phyloP scores from a whole-genome alignment of 2,888 invertebrate genomes.

The Neoitamus cyanurus region DNA sequence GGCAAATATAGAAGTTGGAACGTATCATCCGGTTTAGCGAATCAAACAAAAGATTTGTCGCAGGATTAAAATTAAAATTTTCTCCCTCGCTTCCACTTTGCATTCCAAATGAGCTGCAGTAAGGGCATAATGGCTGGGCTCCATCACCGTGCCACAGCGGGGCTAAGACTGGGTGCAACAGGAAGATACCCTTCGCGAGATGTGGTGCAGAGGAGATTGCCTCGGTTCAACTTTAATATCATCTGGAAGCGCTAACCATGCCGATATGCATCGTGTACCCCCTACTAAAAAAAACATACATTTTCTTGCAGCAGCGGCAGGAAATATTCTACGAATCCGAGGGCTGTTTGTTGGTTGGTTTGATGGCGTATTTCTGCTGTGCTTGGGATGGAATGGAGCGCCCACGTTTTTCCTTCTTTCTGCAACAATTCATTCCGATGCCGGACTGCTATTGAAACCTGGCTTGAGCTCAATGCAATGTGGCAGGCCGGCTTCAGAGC shows the following conservation, averaged over 20 bases:
- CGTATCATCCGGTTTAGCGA: conserved; percentile 31
- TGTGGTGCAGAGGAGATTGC: background rate
- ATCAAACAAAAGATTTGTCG: conserved; percentile 41
- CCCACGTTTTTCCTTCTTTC: background rate
- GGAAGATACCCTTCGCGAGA: background rate
- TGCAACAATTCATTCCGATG: background rate
- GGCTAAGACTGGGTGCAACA: background rate
- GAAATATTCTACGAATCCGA: background rate
- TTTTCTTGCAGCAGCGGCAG: background rate
- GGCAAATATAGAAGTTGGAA: conserved; percentile 31
- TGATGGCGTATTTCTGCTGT: conserved; percentile 12
- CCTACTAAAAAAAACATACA: background rate
- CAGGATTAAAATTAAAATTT: conserved; percentile 44
- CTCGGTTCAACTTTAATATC: conserved; percentile 28
- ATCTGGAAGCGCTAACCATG: background rate
- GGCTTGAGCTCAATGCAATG: background rate
- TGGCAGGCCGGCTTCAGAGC: background rate
- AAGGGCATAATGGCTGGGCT: conserved; percentile 18
- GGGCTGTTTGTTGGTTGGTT: conserved; percentile 6
- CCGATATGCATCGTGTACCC: background rate
- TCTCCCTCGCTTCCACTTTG: conserved; percentile 31
- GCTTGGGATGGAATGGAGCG: background rate
- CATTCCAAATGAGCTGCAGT: conserved; percentile 42
- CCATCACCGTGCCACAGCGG: background rate
- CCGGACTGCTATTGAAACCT: conserved; percentile 13